Base-by-base conservation (phyloP, 2,113 vertebrate genomes). In the Pelvicachromis taeniatus region DNA sequence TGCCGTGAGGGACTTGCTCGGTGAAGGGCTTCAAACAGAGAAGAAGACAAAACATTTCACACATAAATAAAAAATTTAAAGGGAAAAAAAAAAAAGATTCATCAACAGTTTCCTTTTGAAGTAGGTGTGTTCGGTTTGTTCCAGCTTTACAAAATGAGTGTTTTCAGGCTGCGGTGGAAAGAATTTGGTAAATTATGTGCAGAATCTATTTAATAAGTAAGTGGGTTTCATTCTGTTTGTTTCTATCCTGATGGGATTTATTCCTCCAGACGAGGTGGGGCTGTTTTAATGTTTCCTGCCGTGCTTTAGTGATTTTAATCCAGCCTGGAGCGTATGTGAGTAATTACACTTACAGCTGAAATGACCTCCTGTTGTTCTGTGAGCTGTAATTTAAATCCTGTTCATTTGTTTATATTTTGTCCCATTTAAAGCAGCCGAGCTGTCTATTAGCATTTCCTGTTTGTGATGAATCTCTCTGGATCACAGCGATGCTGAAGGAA, bases 1-100 rank as follows among this genome's bases (percentile, higher is more conserved):
- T 5, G 95, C 96, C 0, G 88, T 77, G n/a, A 93, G 77, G 0
- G 88, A 87, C 82, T 95, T 95, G 78, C 26, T 91, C 40, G 94
- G 94, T 45, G 94, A 95, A 33, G 94, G 93, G 80, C 94, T 95
- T 50, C 2, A 70, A 42, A 5, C 3, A 53, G 56, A 86, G 63
- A 73, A 48, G 38, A 21, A 26, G 29, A 17, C 33, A 16, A 53
- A 75, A 50, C 9, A 31, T 29, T 50, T 31, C 26, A 12, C 45
- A 50, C 23, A 50, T 29, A 3, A 48, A 19, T 73, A 29, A 75
- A 73, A 29, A 19, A 23, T 75, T 31, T 31, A 11, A 48, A 29
- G 9, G 19, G 2, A 11, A 35, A 35, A 33, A 2, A n/a, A n/a
- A n/a, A 59, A 31, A 11, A n/a, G 65, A 73, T 23, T 73, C 17